Percentiles rank a stretch among this genome's conserved stretches.
These are phyloP conservation scores for Trachurus trachurus DNA, from an alignment of 2,797 vertebrate genomes.

Conservation along the genomic window DNA sequence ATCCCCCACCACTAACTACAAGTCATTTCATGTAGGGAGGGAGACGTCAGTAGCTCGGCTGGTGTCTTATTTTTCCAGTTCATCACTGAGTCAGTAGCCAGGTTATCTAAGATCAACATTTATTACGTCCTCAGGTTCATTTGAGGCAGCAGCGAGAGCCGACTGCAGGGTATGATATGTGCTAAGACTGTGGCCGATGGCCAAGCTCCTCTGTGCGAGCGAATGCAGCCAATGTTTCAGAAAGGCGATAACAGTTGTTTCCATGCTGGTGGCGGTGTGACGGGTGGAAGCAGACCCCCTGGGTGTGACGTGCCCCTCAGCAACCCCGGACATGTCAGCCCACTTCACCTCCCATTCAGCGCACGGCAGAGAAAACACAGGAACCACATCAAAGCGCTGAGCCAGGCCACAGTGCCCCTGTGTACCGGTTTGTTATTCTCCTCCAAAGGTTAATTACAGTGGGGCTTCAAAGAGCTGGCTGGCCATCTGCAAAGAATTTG, in stretches of 20 bases:
- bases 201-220: slow-evolving; percentile 34
- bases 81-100: slow-evolving; percentile 10
- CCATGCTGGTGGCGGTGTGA: slow-evolving; percentile 27
- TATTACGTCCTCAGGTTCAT: slow-evolving; percentile 42
- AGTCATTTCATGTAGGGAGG: not conserved
- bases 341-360: slow-evolving; percentile 67
- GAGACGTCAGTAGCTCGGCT: not conserved
- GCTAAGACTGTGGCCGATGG: slow-evolving; percentile 34
- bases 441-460: slow-evolving; percentile 82
- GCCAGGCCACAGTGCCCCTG: slow-evolving; percentile 59
- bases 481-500: slow-evolving; percentile 83
- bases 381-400: slow-evolving; percentile 79
- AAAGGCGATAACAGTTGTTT: slow-evolving; percentile 60
- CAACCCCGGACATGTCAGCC: slow-evolving; percentile 61
- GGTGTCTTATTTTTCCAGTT: not conserved
- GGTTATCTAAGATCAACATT: slow-evolving; percentile 8
- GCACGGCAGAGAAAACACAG: slow-evolving; percentile 69
- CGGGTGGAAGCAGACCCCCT: slow-evolving; percentile 27
- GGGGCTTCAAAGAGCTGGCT: slow-evolving; percentile 68
- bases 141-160: slow-evolving; percentile 31
- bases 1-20: not conserved
- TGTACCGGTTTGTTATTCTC: slow-evolving; percentile 77
- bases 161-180: slow-evolving; percentile 35
- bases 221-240: slow-evolving; percentile 49
- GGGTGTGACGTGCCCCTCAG: slow-evolving; percentile 42